Base-by-base conservation (phyloP, 2,888 invertebrate species). In the Rhagonycha fulva region DNA sequence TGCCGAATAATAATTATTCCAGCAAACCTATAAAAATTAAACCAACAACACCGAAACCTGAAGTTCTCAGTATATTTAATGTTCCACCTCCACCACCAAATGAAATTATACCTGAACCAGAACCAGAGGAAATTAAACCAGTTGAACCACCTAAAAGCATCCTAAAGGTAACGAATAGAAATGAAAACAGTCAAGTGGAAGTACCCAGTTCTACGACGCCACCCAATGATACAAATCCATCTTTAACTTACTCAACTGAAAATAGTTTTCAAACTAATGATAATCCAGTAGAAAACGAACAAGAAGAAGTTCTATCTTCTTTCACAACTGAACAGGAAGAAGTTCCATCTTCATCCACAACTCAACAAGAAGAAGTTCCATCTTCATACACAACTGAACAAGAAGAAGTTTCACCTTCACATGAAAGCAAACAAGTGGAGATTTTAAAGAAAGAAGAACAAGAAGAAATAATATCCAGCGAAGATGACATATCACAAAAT, bases 191-290 rank as follows among this genome's bases (percentile, higher is more conserved):
- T 14, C 26, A 26, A n/a, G 7, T 47, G n/a, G 47, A n/a, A 47
- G 47, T 0, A 4, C 9, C 47, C 2, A n/a, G n/a, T 47, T 7
- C 3, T 47, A n/a, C 0, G 2, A 47, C 2, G n/a, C 5, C n/a
- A n/a, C 7, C 47, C 7, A 61, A 74, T 62, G 62, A 70, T 12
- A 74, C 66, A 69, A 78, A 81, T 62, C 77, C 81, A n/a, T 75
- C 77, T 19, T 67, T 80, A 71, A 78, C 78, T 28, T 77, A 76
- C 19, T 79, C 80, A 79, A 79, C 80, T 2, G 74, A 79, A 75
- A 76, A 76, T 68, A 5, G 7, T 10, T 2, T 12, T n/a, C 10
- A 63, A 63, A 19, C 2, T 19, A 19, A 62, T 24, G 63, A 66
- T n/a, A 26, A 66, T 23, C 63, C 23, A 24, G 63, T 0, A n/a